Evolutionary conservation across 2,797 vertebrate genomes (phyloP).

Genomic region (Pagetopsis macropterus): DNA sequence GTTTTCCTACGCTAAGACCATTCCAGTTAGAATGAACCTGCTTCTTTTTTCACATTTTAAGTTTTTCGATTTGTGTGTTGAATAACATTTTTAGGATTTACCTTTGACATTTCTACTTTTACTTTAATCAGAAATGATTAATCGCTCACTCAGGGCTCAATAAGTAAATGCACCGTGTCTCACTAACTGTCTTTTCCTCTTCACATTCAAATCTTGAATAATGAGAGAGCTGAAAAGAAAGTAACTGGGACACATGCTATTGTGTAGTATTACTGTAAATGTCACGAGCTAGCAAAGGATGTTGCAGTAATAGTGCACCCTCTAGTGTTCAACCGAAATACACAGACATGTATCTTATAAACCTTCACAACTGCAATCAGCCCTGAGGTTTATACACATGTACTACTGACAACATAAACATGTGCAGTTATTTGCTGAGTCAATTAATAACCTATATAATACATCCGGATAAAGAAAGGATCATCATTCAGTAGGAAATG

Average conservation of each 20-base stretch:
- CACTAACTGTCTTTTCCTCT: too few relatives aligned
- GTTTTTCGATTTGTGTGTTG: not conserved
- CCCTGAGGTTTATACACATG: not conserved
- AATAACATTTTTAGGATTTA: not conserved
- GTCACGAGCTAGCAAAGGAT: not conserved
- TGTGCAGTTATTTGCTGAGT: not conserved
- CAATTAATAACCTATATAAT: not conserved
- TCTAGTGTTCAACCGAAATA: slow-evolving; percentile 57
- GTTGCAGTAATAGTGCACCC: slow-evolving; percentile 64
- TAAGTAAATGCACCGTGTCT: not conserved
- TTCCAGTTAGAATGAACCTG: not conserved
- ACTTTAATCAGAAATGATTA: not conserved
- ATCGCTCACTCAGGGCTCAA: not conserved
- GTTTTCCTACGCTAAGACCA: not conserved
- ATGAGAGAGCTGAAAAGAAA: not conserved
- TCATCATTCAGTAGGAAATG: not conserved
- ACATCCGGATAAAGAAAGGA: not conserved
- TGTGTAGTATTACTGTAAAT: not conserved
- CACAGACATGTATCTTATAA: not conserved
- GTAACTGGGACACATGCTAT: not conserved
- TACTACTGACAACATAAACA: not conserved
- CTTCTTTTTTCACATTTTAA: not conserved
- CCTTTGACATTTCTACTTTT: not conserved
- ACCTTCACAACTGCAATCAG: not conserved
- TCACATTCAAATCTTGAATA: not conserved